A percentile compares a stretch with the other conserved stretches of the same genome.
phyloP scores from a whole-genome alignment of 2,888 invertebrate species.

The Zeuzera pyrina region DNA sequence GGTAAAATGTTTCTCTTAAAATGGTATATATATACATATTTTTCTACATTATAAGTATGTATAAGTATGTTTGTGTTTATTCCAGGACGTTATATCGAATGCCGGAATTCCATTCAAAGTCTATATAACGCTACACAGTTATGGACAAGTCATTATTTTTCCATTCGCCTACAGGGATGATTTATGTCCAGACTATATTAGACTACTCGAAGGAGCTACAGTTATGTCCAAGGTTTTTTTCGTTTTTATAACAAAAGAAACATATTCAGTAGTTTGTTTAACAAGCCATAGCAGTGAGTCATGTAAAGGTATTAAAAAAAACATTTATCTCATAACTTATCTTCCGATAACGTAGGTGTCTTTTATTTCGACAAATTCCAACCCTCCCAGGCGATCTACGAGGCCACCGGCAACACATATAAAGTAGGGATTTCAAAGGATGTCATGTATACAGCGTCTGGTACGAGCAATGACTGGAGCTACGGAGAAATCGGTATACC shows the following conservation, averaged over 20 bases:
- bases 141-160: slow-evolving; percentile 55
- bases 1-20: too few species aligned
- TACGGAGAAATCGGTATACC: slow-evolving; percentile 50
- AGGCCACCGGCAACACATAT: slow-evolving; percentile 46
- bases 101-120: slow-evolving; percentile 45
- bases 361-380: neutral
- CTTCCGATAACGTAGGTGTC: too few species aligned
- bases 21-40: too few species aligned
- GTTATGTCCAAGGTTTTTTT: slow-evolving; percentile 62
- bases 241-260: too few species aligned
- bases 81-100: slow-evolving; percentile 42
- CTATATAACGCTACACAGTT: slow-evolving; percentile 57
- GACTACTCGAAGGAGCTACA: slow-evolving; percentile 52
- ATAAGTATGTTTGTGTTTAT: slow-evolving; percentile 5
- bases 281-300: too few species aligned
- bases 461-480: slow-evolving; percentile 56
- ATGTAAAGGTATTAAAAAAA: too few species aligned
- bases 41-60: neutral
- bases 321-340: too few species aligned
- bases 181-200: slow-evolving; percentile 48
- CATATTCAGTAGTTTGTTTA: too few species aligned
- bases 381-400: slow-evolving; percentile 40
- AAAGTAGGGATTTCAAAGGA: slow-evolving; percentile 59
- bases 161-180: slow-evolving; percentile 45
- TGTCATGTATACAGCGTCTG: slow-evolving; percentile 54